Evolutionary conservation across 2,888 invertebrate genomes (phyloP).

Genomic region (Cristatella mucedo): DNA sequence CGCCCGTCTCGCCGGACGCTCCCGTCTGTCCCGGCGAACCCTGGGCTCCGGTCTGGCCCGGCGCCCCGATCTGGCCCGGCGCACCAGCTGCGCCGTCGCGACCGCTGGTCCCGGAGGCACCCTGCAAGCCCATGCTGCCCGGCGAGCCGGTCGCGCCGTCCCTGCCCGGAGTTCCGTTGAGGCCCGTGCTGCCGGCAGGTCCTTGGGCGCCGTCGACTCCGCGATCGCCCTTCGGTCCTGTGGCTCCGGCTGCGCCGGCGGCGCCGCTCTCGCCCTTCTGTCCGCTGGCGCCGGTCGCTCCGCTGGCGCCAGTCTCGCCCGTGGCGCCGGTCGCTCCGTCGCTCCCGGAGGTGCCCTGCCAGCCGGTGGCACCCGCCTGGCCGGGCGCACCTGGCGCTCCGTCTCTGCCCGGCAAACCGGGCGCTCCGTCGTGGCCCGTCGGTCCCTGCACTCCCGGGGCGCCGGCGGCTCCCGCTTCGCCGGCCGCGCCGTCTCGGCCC

Average conservation of each 20-base stretch:
- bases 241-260: slow-evolving; percentile 5
- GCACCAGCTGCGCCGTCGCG: neutral
- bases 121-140: too few relatives aligned
- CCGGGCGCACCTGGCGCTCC: slow-evolving; percentile 11
- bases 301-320: slow-evolving; percentile 9
- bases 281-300: slow-evolving; percentile 9
- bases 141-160: slow-evolving; percentile 9
- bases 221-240: slow-evolving; percentile 4
- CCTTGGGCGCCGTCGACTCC: slow-evolving; percentile 2
- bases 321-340: slow-evolving; percentile 5
- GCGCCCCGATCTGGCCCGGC: slow-evolving; percentile 8
- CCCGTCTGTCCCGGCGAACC: too few relatives aligned
- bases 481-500: neutral
- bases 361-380: slow-evolving; percentile 6
- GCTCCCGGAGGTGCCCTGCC: neutral
- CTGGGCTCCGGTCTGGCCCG: slow-evolving; percentile 4
- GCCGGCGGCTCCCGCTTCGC: slow-evolving; percentile 4
- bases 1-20: too few relatives aligned
- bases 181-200: too few relatives aligned
- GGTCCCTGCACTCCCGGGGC: slow-evolving; percentile 5
- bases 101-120: slow-evolving; percentile 2
- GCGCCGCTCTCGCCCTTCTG: slow-evolving; percentile 8
- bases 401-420: slow-evolving; percentile 1
- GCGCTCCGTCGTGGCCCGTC: slow-evolving; percentile 10
- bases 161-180: too few relatives aligned